Evolutionary conservation across 2,113 vertebrate species (phyloP).

Genomic region (Gallinago media): DNA sequence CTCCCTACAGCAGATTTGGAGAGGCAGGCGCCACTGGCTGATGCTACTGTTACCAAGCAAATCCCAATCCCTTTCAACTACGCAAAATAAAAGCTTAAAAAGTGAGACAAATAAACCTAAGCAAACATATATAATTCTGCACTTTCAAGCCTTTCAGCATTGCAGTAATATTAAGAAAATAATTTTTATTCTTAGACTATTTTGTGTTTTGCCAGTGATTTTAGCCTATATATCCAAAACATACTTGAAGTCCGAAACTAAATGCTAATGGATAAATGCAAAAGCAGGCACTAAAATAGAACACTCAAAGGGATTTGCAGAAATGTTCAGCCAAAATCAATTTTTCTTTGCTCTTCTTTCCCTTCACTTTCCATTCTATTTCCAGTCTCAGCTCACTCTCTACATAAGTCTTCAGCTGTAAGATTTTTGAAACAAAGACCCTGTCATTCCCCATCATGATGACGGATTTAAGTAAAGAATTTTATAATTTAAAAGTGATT

Average conservation of each 20-base stretch:
- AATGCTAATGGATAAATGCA: not conserved
- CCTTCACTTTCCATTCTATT: not conserved
- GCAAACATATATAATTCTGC: not conserved
- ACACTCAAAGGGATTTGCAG: not conserved
- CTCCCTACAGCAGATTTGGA: not conserved
- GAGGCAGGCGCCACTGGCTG: not conserved
- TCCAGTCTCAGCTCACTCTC: not conserved
- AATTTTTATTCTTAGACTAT: not conserved
- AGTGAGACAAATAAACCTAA: not conserved
- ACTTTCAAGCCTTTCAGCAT: not conserved
- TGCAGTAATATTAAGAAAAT: not conserved
- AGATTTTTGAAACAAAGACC: not conserved
- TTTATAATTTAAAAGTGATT: not conserved
- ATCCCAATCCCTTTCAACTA: not conserved
- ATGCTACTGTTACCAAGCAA: not conserved
- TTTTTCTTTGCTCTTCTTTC: not conserved
- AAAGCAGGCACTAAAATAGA: not conserved
- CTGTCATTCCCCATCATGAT: not conserved
- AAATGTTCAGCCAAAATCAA: not conserved
- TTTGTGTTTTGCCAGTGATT: not conserved
- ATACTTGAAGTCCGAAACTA: not conserved
- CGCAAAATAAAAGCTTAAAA: not conserved
- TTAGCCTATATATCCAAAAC: not conserved
- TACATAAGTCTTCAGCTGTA: not conserved
- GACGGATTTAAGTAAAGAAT: not conserved